Percentiles rank a stretch among this genome's conserved stretches.
Conservation (phyloP, 2,113 vertebrate species). For the Neolamprologus sp. region DNA sequence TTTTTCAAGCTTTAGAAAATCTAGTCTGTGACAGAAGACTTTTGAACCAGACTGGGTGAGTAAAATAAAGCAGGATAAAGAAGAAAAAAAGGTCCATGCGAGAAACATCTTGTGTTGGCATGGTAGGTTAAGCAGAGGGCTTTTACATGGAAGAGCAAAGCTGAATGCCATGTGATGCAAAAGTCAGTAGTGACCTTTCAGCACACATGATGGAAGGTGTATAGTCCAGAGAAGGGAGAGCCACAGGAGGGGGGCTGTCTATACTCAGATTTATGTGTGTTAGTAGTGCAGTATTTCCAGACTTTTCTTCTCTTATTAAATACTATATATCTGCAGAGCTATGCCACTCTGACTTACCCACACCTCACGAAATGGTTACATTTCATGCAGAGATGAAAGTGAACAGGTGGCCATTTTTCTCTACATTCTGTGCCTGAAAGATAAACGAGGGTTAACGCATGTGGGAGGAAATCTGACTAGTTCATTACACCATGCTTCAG, state of each 20-base stretch:
- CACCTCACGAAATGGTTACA: conserved; percentile 30
- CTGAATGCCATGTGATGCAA: neutral
- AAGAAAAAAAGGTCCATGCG: neutral
- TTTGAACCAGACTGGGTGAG: neutral
- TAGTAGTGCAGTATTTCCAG: neutral
- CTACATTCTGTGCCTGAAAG: conserved; percentile 30
- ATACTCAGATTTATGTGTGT: neutral
- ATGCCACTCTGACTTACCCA: neutral
- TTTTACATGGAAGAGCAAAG: neutral
- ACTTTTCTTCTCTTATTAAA: neutral
- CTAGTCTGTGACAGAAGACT: neutral
- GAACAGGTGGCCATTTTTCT: conserved; percentile 47
- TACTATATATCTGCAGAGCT: neutral
- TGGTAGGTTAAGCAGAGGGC: neutral
- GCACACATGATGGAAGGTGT: neutral
- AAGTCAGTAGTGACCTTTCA: neutral
- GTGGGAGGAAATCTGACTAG: conserved; percentile 30
- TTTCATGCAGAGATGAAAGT: conserved; percentile 27
- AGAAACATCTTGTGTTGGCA: neutral
- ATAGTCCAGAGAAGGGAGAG: neutral
- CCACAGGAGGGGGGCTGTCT: neutral
- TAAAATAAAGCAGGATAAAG: neutral
- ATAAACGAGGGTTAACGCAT: conserved; percentile 39
- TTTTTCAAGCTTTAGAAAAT: neutral
- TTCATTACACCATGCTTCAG: conserved; percentile 2